Evolutionary conservation across 2,888 invertebrate species (phyloP), one percentile per base, ranked within the genome.

Genomic region (Patella pellucida): DNA sequence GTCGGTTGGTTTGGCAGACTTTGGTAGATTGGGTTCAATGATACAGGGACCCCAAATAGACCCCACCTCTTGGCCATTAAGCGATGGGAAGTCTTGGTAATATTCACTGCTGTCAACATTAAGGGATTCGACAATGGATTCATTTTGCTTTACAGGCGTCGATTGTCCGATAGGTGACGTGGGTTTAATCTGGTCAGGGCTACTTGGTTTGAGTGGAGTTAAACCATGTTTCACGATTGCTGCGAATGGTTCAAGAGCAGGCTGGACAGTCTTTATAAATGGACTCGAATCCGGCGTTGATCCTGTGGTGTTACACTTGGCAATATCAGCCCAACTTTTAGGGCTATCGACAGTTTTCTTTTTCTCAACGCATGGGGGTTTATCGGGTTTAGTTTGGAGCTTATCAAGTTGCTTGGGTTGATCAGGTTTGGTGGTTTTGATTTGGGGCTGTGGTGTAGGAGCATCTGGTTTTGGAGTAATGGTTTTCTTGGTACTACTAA

Each of bases 321-420:
- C 81, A 15, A 81, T 75, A 74, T 81, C 81, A 9, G 81, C 81
- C 81, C 81, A 81, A 5, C 81, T 70, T 76, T 78, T 72, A 16
- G 14, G n/a, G 23, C 73, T 52, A 19, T 68, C 27, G 3, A 15
- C 23, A 2, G 51, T 19, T 51, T 73, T 73, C 52, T 9, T 15
- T 27, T 31, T 9, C n/a, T 27, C 51, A 70, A 15, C 70, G n/a
- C 52, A n/a, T 50, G 19, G 5, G 70, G 19, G 31, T 70, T 31
- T 71, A 16, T 52, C 19, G 16, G 52, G 71, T 54, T 27, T 52
- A n/a, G 23, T 71, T n/a, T 19, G 27, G 3, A 2, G 51, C 27
- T 51, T 27, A 71, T 27, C 52, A 23, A 27, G 52, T 16, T 71
- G 71, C 14, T 71, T 50, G 9, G 23, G 27, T 31, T 52, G 71